Evolutionary conservation across 2,113 vertebrate genomes (phyloP).

Genomic region (Perca flavescens): DNA sequence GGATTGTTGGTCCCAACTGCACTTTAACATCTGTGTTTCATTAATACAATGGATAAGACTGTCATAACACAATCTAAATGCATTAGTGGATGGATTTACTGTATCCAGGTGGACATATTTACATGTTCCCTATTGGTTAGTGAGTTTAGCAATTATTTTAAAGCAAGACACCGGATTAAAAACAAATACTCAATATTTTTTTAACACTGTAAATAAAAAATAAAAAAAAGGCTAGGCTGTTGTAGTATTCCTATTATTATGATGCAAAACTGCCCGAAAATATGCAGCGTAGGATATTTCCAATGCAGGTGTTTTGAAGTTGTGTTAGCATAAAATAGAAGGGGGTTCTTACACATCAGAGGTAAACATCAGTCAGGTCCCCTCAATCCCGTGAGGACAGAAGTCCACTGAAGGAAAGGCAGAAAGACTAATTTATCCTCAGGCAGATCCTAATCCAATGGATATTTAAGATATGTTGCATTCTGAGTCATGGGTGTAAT

Average conservation of each 20-base stretch:
- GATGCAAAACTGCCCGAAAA: neutral
- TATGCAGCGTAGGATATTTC: neutral
- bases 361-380: neutral
- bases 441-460: neutral
- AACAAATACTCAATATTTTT: neutral
- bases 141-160: neutral
- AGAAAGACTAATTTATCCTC: neutral
- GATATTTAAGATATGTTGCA: neutral
- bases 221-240: neutral
- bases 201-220: neutral
- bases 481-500: neutral
- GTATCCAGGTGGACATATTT: neutral
- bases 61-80: neutral
- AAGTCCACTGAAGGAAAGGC: neutral
- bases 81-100: constrained; percentile 2
- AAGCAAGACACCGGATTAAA: neutral
- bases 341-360: neutral
- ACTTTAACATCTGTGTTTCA: constrained; percentile 25
- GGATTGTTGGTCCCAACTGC: neutral
- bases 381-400: neutral
- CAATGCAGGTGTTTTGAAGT: constrained; percentile 31
- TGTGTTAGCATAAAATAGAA: constrained; percentile 4
- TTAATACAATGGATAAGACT: neutral
- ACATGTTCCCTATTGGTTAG: neutral
- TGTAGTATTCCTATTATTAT: neutral